Evolutionary conservation across 35 echinoderm and acorn worm species (phyloP), one percentile per base, ranked within the genome.

Genomic region (Apostichopus japonicus): DNA sequence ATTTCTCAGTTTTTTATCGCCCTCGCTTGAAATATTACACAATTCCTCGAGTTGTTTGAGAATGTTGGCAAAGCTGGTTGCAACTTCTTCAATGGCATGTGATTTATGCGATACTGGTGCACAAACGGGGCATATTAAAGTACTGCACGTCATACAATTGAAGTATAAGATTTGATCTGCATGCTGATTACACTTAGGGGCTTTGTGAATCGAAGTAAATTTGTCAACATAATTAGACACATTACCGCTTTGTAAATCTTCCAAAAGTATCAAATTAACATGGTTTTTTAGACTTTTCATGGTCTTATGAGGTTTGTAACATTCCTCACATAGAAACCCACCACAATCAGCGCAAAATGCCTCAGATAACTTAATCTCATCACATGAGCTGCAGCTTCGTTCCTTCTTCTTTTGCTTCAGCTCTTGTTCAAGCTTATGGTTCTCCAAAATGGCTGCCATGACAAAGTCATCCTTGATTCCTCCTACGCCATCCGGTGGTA

Each of bases 71-170:
- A 54, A 33, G 1, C 54, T 55, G 14, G 83, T 56, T 13, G 13
- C 55, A 24, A 86, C 54, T 86, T 86, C 83, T 33, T 86, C 83
- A 56, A 86, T 53, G 51, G 56, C 52, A 21, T 86, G 83, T 0
- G 25, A 17, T 11, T 86, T 56, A 86, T 86, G 83, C 8, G 13
- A 55, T 13, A 86, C 16, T 11, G 83, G 83, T 10, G 54, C 53
- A 59, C 83, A 86, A 33, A 86, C 53, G 10, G 83, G 83, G 21
- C 83, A 86, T 86, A 86, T 86, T 10, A 86, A 33, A 17, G 10
- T 86, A 86, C 44, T 55, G 23, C 83, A 86, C 16, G 83, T 86
- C 9, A 59, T 4, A 86, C 83, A 86, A 63, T 86, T 86, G 24
- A 86, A 53, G 83, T 86, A 59, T 63, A 86, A 86, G 10, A 63